Evolutionary conservation across 2,113 vertebrate genomes (phyloP).

Genomic region (Pygoscelis antarcticus): DNA sequence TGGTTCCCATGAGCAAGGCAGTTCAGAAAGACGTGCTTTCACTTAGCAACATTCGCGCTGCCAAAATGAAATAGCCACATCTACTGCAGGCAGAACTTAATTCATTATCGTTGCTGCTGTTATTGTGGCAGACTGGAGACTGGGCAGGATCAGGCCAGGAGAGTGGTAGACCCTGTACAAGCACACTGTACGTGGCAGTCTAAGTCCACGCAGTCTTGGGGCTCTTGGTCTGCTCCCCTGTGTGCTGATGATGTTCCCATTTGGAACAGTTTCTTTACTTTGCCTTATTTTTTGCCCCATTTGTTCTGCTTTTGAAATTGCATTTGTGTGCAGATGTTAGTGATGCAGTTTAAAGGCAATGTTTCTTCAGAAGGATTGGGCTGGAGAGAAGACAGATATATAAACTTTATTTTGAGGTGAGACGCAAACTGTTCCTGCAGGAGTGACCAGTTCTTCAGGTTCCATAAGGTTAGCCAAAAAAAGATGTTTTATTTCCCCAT

Average conservation of each 20-base stretch:
- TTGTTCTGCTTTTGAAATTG: neutral
- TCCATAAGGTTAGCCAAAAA: neutral
- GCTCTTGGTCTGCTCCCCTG: neutral
- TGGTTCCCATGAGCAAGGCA: conserved; percentile 68
- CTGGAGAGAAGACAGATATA: neutral
- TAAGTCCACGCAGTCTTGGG: accelerated
- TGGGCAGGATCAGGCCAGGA: neutral
- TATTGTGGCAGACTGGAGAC: neutral
- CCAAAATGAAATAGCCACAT: conserved; percentile 49
- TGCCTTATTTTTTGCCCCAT: neutral
- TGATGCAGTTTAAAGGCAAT: neutral
- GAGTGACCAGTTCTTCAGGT: neutral
- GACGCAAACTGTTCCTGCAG: neutral
- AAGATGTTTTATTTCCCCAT: neutral
- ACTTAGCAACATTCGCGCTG: conserved; percentile 57
- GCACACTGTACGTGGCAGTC: neutral
- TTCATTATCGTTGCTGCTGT: neutral
- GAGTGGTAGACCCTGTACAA: neutral
- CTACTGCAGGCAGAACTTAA: conserved; percentile 18
- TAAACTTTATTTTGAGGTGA: neutral
- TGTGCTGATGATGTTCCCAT: neutral
- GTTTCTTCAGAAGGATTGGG: neutral
- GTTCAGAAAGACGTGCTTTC: conserved; percentile 64
- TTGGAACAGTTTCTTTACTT: neutral
- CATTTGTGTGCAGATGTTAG: neutral